Percentiles rank a stretch among this genome's conserved stretches.
phyloP scores from a whole-genome alignment of 2,888 invertebrate species.

The Tetragnatha montana region DNA sequence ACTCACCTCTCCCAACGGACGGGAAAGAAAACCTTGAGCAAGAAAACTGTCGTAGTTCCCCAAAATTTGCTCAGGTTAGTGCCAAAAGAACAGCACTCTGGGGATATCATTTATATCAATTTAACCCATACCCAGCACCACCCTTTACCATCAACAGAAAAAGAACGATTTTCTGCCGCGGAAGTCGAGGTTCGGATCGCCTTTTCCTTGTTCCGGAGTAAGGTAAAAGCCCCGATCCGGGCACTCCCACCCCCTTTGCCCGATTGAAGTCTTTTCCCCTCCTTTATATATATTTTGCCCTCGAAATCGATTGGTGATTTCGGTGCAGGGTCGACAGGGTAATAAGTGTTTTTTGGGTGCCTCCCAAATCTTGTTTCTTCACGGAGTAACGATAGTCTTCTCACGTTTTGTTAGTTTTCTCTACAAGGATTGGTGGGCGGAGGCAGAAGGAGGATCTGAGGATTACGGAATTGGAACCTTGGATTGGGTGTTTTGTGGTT shows the following conservation, averaged over 20 bases:
- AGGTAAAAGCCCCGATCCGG: background rate
- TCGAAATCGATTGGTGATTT: constrained; percentile 11
- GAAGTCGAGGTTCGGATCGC: constrained; percentile 4
- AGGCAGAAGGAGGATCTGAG: background rate
- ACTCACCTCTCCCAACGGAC: background rate
- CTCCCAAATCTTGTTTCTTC: constrained; percentile 24
- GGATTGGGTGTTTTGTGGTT: background rate
- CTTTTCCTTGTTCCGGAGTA: constrained; percentile 21
- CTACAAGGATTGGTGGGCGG: background rate
- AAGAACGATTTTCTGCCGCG: background rate
- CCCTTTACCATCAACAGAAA: background rate
- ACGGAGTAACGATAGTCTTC: constrained; percentile 5
- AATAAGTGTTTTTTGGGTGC: constrained; percentile 27
- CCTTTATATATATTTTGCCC: background rate
- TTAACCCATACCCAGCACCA: background rate
- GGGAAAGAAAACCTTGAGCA: background rate
- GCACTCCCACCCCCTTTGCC: background rate
- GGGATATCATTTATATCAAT: background rate
- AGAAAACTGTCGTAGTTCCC: background rate
- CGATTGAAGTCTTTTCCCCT: background rate
- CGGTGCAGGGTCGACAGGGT: constrained; percentile 28
- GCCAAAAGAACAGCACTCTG: background rate
- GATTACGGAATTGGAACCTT: background rate
- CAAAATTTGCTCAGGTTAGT: background rate
- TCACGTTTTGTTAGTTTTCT: background rate